A percentile compares a stretch with the other conserved stretches of the same genome.
phyloP scores from a whole-genome alignment of 1,140 invertebrate species.

The Macrobrachium rosenbergii region DNA sequence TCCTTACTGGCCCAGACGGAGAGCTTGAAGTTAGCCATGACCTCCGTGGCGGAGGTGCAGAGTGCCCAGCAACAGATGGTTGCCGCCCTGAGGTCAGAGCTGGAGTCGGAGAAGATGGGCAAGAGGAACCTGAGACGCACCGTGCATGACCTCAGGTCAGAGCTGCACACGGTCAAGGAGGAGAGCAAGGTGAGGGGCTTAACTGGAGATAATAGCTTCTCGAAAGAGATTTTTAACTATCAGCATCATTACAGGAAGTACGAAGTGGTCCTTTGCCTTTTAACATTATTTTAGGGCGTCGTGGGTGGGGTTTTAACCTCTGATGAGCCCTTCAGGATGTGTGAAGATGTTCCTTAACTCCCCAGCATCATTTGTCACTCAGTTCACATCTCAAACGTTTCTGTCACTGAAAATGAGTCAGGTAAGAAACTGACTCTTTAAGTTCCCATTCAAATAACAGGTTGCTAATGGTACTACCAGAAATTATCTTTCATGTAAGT shows the following conservation, averaged over 20 bases:
- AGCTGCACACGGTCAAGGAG: slow-evolving; percentile 24
- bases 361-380: too few relatives aligned
- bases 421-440: too few relatives aligned
- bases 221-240: neutral
- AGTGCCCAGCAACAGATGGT: neutral
- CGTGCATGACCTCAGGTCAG: slow-evolving; percentile 8
- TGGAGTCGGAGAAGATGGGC: slow-evolving; percentile 4
- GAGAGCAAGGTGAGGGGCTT: neutral
- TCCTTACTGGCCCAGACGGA: slow-evolving; percentile 25
- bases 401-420: too few relatives aligned
- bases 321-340: too few relatives aligned
- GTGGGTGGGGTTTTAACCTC: too few relatives aligned
- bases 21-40: neutral
- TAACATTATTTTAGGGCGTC: too few relatives aligned
- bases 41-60: slow-evolving; percentile 20
- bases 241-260: neutral
- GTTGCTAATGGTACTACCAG: too few relatives aligned
- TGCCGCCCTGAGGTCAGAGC: neutral
- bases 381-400: too few relatives aligned
- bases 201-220: neutral
- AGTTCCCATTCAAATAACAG: too few relatives aligned
- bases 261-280: neutral
- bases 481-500: too few relatives aligned
- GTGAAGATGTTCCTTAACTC: neutral
- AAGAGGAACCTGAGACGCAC: slow-evolving; percentile 1